Evolutionary conservation across 2,888 invertebrate genomes (phyloP).

Genomic region (Diploptera punctata): DNA sequence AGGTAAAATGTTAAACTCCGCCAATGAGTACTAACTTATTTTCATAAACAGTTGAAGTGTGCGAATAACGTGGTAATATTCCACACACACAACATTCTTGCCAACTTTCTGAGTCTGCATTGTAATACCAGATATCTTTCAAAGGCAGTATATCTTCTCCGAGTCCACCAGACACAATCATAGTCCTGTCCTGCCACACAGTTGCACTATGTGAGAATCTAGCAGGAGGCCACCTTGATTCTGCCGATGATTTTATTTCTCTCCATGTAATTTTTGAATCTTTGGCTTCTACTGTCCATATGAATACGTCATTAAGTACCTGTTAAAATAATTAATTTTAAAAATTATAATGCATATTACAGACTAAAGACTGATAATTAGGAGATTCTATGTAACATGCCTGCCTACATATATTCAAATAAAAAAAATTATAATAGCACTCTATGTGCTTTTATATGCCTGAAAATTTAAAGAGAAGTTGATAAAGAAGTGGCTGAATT

Average conservation of each 20-base stretch:
- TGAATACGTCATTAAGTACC: slow-evolving; percentile 23
- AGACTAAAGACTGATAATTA: too few species aligned
- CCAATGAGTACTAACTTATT: slow-evolving; percentile 52
- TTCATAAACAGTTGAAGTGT: slow-evolving; percentile 51
- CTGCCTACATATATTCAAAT: too few species aligned
- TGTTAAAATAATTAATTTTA: too few species aligned
- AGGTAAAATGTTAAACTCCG: slow-evolving; percentile 51
- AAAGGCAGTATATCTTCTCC: slow-evolving; percentile 47
- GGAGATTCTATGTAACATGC: too few species aligned
- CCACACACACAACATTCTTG: slow-evolving; percentile 41
- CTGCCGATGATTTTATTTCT: not conserved
- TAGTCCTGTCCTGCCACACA: slow-evolving; percentile 44
- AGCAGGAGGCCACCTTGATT: slow-evolving; percentile 44
- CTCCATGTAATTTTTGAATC: slow-evolving; percentile 6
- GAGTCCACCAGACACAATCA: slow-evolving; percentile 51
- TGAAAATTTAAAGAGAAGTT: too few species aligned
- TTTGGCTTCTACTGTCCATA: slow-evolving; percentile 9
- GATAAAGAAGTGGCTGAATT: too few species aligned
- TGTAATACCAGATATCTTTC: slow-evolving; percentile 45
- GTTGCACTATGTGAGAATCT: slow-evolving; percentile 50
- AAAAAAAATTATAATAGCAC: too few species aligned
- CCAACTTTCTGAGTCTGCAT: slow-evolving; percentile 47
- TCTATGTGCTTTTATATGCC: too few species aligned
- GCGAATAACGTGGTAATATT: slow-evolving; percentile 50
- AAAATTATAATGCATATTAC: too few species aligned